Conservation (phyloP, 2,113 vertebrate species). For the Podarcis raffonei region DNA sequence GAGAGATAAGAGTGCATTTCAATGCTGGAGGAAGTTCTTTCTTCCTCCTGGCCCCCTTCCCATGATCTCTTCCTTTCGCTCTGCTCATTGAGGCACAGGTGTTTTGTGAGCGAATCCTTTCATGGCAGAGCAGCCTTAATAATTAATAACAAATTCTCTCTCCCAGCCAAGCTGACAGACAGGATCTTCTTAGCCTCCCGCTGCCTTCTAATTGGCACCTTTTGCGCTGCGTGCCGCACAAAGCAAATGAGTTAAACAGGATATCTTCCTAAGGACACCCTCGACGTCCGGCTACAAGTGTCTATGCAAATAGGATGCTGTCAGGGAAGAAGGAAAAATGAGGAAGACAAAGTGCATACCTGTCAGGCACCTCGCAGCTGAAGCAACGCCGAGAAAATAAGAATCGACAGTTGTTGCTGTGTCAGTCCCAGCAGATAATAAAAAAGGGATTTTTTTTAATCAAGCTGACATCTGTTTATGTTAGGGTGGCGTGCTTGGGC, state of each 20-base stretch:
- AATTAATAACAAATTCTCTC: conserved; percentile 54
- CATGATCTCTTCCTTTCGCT: neutral
- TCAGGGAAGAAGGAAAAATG: neutral
- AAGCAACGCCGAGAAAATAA: neutral
- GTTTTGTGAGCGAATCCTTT: conserved; percentile 26
- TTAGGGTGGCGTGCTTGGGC: neutral
- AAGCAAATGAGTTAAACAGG: conserved; percentile 60
- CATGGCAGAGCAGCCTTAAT: conserved; percentile 44
- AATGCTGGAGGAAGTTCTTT: neutral
- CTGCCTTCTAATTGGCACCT: conserved; percentile 66
- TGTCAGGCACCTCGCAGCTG: neutral
- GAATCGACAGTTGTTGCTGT: neutral
- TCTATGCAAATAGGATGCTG: conserved; percentile 20
- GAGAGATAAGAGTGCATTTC: neutral
- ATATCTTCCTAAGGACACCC: conserved; percentile 23
- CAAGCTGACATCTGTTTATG: neutral
- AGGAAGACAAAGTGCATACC: neutral
- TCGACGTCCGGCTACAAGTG: conserved; percentile 16
- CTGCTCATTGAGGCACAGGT: conserved; percentile 47
- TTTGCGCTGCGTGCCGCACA: conserved; percentile 48
- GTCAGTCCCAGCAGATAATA: neutral
- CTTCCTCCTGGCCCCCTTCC: neutral
- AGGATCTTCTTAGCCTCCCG: conserved; percentile 32
- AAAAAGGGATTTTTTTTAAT: neutral
- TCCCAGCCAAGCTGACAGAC: conserved; percentile 46